Evolutionary conservation across 1,140 invertebrate genomes (phyloP), one percentile per base, ranked within the genome.

Genomic region (Hycleus phaleratus): DNA sequence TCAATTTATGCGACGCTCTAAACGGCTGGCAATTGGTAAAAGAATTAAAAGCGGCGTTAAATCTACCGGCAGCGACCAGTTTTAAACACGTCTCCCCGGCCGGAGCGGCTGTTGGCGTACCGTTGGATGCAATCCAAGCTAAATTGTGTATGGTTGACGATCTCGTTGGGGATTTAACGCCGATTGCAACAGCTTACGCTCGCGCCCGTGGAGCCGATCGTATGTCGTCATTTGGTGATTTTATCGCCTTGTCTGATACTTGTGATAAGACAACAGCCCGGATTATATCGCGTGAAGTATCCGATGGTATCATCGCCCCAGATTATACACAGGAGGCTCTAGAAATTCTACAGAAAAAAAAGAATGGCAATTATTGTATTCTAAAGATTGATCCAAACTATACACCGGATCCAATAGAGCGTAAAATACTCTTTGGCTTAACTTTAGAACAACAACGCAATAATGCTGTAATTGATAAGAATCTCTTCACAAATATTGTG

Each of bases 201-300:
- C 78, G 95, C 59, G 97, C 96, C 0, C 81, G 97, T 75, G 95
- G 96, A 38, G 95, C 96, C 11, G 97, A 99, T 75, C 82, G 97
- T 51, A 98, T 99, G 97, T 97, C 94, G 4, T 98, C 95, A 8
- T 99, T 98, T 76, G 96, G 97, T 0, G 97, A 99, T 76, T 98
- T 99, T 74, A 83, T 98, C 40, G 93, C 95, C 8, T 71, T 99
- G 0, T 98, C 95, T 0, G 94, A 97, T 70, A 68, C 76, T 2
- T 99, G 96, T 74, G 97, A 99, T 77, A 82, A 80, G 26, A 62
- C 85, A 9, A 98, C 95, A 0, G 95, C 87, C 0, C 79, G 75
- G 63, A 85, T 89, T 18, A 86, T 88, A 42, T 85, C 85, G 0
- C 73, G 85, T 18, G 87, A 89, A 70, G 94, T 99, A 0, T 98